A percentile compares a stretch with the other conserved stretches of the same genome.
Conservation (phyloP, 2,113 vertebrate genomes). For the Cairina moschata region DNA sequence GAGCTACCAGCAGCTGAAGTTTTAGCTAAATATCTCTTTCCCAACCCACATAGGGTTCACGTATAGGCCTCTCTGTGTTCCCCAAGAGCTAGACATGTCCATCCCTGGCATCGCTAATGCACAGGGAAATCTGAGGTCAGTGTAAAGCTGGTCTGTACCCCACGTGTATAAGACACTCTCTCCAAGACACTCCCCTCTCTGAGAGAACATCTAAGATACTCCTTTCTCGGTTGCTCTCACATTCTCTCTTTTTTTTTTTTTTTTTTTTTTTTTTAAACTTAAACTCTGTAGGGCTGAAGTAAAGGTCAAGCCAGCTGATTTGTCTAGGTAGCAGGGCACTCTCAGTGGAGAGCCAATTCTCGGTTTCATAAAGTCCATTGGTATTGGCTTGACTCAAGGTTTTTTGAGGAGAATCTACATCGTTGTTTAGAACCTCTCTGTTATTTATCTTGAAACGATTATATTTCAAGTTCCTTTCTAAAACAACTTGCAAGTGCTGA, state of each 20-base stretch:
- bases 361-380: not conserved
- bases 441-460: slow-evolving; percentile 19
- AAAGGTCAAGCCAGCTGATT: slow-evolving; percentile 38
- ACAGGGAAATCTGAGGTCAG: not conserved
- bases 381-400: not conserved
- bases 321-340: not conserved
- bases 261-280: not conserved
- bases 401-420: slow-evolving; percentile 39
- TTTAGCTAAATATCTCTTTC: not conserved
- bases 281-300: slow-evolving; percentile 23
- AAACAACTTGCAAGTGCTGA: slow-evolving; percentile 35
- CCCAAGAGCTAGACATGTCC: not conserved
- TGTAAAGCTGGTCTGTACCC: not conserved
- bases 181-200: not conserved
- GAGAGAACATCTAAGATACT: not conserved
- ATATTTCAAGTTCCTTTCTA: slow-evolving; percentile 35
- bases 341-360: slow-evolving; percentile 31
- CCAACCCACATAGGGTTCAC: not conserved
- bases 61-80: not conserved
- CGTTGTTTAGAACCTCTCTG: slow-evolving; percentile 1
- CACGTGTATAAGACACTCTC: not conserved
- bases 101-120: not conserved
- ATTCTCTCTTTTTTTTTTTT: not conserved
- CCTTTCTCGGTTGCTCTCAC: not conserved
- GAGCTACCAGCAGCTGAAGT: not conserved